Base-by-base conservation (phyloP, 1,140 invertebrate species). In the Caerostris darwini region DNA sequence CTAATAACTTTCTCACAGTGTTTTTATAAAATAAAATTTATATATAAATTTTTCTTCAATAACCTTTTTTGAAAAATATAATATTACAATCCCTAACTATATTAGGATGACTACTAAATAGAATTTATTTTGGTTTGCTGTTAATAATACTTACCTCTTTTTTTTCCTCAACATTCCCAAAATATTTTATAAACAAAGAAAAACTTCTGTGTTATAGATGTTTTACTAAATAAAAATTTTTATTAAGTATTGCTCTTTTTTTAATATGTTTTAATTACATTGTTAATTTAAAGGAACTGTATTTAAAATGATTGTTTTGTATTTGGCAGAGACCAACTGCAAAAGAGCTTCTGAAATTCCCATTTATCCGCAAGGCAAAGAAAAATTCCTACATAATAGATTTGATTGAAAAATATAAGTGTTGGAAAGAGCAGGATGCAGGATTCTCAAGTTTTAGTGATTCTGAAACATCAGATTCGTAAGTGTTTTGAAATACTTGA, bases 361-460 rank as follows among this genome's bases (percentile, higher is more conserved):
- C 98, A 95, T 99, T 99, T 96, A 99, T 99, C 95, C 97, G 98
- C 95, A 99, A 99, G 96, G 98, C 98, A 59, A 99, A 99, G 96
- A 99, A 99, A 96, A 99, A 99, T 96, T 98, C 98, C 77, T 99
- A 99, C 96, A 96, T 99, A 96, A 98, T 99, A 96, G 99, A 99
- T 96, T 96, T 99, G 95, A 99, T 99, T 96, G 98, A 99, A 96
- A 97, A 98, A 96, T 99, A 98, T 96, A 99, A 99, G 96, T 98
- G 98, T 96, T 99, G 98, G 98, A 99, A 99, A 96, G 97, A 97
- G 86, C 98, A 98, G 95, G 97, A 98, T 95, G 98, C 98, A 95
- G 98, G 98, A 95, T 98, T 98, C 96, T 98, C 98, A 95, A 98
- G 99, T 53, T 93, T 92, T 96, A 98, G 98, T 14, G 98, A 99